Evolutionary conservation across 2,888 invertebrate genomes (phyloP).

Genomic region (Pemphredon lugubris): DNA sequence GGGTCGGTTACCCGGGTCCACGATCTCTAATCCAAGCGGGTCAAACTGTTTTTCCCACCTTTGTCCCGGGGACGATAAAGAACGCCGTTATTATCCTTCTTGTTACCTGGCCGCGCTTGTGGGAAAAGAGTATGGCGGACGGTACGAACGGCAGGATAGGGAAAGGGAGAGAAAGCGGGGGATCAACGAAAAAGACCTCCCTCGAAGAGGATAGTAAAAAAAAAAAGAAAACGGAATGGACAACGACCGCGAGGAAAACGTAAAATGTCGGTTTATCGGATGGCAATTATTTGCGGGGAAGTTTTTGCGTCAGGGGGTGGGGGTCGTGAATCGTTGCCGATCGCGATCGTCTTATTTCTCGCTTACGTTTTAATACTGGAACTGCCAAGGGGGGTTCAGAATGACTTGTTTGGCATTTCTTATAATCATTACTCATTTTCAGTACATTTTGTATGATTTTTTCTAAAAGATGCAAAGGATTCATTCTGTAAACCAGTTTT

Average conservation of each 20-base stretch:
- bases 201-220: background rate
- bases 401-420: no score
- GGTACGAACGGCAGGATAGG: background rate
- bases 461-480: no score
- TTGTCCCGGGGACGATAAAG: slow-evolving; percentile 16
- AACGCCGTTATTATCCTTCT: slow-evolving; percentile 18
- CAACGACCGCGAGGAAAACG: slow-evolving; percentile 1
- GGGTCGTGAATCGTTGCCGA: slow-evolving; percentile 19
- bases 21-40: background rate
- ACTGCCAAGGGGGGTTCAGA: no score
- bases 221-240: background rate
- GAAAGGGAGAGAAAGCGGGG: background rate
- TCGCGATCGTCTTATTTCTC: background rate
- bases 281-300: slow-evolving; percentile 21
- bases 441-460: no score
- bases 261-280: slow-evolving; percentile 30
- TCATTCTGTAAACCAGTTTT: no score
- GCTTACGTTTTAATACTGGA: slow-evolving; percentile 23
- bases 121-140: background rate
- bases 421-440: no score
- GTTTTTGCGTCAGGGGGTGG: background rate
- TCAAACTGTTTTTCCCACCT: slow-evolving; percentile 6
- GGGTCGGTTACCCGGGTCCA: no score
- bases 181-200: background rate
- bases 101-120: slow-evolving; percentile 4